These are phyloP conservation scores for Enteromius mattozi DNA, from an alignment of 2,797 vertebrate species.

Conservation along the genomic window DNA sequence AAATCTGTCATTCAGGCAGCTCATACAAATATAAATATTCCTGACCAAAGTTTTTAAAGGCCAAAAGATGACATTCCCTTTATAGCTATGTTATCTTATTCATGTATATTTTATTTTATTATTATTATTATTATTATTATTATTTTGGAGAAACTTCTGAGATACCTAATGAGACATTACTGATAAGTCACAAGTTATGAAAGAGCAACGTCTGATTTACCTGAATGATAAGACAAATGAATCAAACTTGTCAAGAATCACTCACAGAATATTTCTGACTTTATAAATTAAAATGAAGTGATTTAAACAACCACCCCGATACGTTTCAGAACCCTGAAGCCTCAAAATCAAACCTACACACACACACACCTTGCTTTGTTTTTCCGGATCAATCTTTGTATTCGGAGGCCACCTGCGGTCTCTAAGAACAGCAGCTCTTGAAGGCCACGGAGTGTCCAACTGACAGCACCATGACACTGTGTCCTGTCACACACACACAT, in stretches of 20 bases:
- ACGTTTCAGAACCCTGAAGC: background rate
- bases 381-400: constrained; percentile 47
- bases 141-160: background rate
- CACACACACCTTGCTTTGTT: constrained; percentile 46
- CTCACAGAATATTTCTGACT: background rate
- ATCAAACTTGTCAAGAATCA: background rate
- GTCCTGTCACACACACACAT: constrained; percentile 49
- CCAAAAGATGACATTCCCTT: no score
- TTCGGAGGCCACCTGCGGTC: constrained; percentile 57
- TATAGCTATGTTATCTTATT: background rate
- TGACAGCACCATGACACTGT: constrained; percentile 64
- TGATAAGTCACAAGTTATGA: background rate
- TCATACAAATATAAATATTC: no score
- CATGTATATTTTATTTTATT: background rate
- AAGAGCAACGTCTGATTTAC: background rate
- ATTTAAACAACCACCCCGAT: background rate
- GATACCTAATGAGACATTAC: background rate
- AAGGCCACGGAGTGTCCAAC: constrained; percentile 70
- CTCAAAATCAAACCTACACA: constrained; percentile 14
- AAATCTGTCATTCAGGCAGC: no score
- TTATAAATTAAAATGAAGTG: background rate
- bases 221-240: background rate
- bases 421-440: constrained; percentile 29
- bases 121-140: background rate
- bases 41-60: no score